Evolutionary conservation across 2,888 invertebrate species (phyloP).

Genomic region (Mantis religiosa): DNA sequence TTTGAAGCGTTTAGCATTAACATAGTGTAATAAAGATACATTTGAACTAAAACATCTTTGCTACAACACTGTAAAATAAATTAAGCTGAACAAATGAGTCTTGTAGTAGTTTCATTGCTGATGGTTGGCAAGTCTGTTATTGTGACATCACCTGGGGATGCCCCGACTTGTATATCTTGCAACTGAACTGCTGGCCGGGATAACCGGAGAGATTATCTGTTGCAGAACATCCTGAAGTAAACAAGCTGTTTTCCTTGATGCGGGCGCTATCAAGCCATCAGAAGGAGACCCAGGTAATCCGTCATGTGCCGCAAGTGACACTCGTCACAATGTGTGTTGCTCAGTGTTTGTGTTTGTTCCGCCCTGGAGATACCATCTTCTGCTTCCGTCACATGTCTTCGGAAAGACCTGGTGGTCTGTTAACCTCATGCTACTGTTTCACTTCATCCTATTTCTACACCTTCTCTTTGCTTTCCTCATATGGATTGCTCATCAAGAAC

Average conservation of each 20-base stretch:
- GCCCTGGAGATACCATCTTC: neutral
- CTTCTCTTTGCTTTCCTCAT: neutral
- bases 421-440: neutral
- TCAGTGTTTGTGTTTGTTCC: neutral
- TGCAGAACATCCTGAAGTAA: neutral
- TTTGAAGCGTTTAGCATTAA: too few species aligned
- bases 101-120: neutral
- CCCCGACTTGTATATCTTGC: too few species aligned
- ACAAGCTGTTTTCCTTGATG: neutral
- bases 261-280: neutral
- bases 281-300: neutral
- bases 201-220: neutral
- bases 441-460: neutral
- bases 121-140: neutral
- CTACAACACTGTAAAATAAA: too few species aligned
- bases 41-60: too few species aligned
- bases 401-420: neutral
- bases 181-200: too few species aligned
- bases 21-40: too few species aligned
- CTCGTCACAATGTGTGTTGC: neutral
- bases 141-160: neutral
- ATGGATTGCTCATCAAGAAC: too few species aligned
- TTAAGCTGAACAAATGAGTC: too few species aligned
- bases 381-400: neutral
- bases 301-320: neutral